phyloP scores from a whole-genome alignment of 1,140 invertebrate genomes.

The Brachionus koreanus region DNA sequence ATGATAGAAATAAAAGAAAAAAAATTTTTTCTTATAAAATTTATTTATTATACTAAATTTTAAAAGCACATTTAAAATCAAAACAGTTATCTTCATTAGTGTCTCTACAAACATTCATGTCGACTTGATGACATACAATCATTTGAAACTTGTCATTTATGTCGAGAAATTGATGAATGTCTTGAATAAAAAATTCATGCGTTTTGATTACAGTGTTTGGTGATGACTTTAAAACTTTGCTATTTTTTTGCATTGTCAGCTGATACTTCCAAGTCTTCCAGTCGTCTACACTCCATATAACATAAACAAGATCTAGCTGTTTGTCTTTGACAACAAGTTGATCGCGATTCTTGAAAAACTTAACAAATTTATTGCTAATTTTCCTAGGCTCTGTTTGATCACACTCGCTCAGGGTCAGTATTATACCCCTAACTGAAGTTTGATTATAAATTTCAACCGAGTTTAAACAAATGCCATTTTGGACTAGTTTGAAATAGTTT shows the following conservation, averaged over 20 bases:
- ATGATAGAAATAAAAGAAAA: background rate
- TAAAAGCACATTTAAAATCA: conserved; percentile 31
- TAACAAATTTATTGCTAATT: background rate
- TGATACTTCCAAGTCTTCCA: conserved; percentile 41
- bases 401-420: background rate
- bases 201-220: background rate
- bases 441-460: conserved; percentile 28
- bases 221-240: conserved; percentile 14
- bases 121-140: conserved; percentile 34
- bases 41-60: background rate
- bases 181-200: conserved; percentile 39
- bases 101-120: background rate
- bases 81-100: conserved; percentile 35
- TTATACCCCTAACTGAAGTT: background rate
- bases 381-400: background rate
- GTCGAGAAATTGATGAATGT: background rate
- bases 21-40: background rate
- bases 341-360: background rate
- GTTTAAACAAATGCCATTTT: conserved; percentile 40
- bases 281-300: conserved; percentile 27
- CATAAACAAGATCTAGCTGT: conserved; percentile 17
- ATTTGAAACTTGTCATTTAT: conserved; percentile 29
- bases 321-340: background rate
- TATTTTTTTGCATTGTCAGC: conserved; percentile 17
- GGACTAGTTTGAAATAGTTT: background rate